Evolutionary conservation across 2,113 vertebrate species (phyloP).

Genomic region (Spea multiplicata): DNA sequence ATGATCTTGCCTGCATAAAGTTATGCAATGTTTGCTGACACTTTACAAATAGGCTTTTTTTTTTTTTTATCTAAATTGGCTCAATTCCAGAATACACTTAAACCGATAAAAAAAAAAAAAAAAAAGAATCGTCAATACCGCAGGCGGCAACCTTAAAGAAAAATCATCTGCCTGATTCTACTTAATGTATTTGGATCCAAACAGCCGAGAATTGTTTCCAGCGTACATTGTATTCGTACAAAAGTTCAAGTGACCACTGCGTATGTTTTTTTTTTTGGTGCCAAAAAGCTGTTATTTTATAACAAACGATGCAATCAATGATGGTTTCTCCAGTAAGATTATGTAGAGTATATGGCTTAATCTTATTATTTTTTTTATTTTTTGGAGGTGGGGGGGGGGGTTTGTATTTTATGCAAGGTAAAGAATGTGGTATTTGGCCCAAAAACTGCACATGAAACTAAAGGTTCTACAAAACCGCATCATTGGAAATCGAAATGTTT

Average conservation of each 20-base stretch:
- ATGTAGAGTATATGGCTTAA: conserved; percentile 65
- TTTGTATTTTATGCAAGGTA: conserved; percentile 74
- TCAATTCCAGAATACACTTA: conserved; percentile 75
- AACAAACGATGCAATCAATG: conserved; percentile 57
- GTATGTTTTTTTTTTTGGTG: conserved; percentile 48
- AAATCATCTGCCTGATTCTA: conserved; percentile 68
- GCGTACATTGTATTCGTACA: conserved; percentile 62
- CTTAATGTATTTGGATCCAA: conserved; percentile 62
- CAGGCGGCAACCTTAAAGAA: conserved; percentile 56
- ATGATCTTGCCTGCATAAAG: conserved; percentile 52
- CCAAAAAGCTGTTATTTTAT: conserved; percentile 58
- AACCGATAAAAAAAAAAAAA: conserved; percentile 60
- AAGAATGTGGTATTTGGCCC: conserved; percentile 77
- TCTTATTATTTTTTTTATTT: conserved; percentile 51
- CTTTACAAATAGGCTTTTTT: conserved; percentile 71
- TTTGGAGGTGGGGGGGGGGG: neutral
- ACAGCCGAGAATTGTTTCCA: conserved; percentile 55
- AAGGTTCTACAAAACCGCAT: conserved; percentile 76
- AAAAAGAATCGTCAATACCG: conserved; percentile 64
- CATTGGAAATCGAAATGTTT: conserved; percentile 79
- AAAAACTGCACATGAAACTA: conserved; percentile 71
- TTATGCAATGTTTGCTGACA: conserved; percentile 55
- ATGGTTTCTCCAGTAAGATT: conserved; percentile 65
- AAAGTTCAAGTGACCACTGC: conserved; percentile 56
- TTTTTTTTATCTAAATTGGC: conserved; percentile 62